Conservation (phyloP, 2,113 vertebrate genomes). For the Acrocephalus arundinaceus region DNA sequence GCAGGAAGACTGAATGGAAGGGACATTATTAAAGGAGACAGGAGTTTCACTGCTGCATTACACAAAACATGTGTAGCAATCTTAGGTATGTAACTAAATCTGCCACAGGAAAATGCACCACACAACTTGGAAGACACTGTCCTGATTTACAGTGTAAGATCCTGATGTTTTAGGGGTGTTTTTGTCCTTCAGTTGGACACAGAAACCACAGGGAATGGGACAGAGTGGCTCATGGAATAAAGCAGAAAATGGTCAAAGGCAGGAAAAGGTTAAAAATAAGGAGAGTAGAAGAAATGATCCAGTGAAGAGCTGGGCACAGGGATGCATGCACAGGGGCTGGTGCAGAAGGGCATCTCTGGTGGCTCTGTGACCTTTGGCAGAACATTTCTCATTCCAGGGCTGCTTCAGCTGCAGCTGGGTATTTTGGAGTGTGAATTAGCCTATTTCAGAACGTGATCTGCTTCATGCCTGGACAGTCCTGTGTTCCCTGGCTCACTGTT, state of each 20-base stretch:
- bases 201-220: neutral
- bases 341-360: neutral
- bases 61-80: neutral
- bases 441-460: rapidly evolving
- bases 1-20: neutral
- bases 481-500: neutral
- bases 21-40: neutral
- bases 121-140: neutral
- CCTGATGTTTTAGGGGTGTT: neutral
- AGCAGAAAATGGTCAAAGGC: rapidly evolving
- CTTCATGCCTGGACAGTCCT: neutral
- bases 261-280: neutral
- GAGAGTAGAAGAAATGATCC: neutral
- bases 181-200: neutral
- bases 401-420: neutral
- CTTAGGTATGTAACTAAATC: neutral
- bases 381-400: neutral
- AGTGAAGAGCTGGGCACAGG: neutral
- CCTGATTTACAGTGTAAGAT: neutral
- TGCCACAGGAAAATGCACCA: neutral
- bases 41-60: neutral
- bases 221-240: neutral
- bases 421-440: neutral
- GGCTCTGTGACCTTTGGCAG: neutral
- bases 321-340: neutral